Base-by-base conservation (phyloP, 2,797 vertebrate genomes). In the Eptatretus atami region DNA sequence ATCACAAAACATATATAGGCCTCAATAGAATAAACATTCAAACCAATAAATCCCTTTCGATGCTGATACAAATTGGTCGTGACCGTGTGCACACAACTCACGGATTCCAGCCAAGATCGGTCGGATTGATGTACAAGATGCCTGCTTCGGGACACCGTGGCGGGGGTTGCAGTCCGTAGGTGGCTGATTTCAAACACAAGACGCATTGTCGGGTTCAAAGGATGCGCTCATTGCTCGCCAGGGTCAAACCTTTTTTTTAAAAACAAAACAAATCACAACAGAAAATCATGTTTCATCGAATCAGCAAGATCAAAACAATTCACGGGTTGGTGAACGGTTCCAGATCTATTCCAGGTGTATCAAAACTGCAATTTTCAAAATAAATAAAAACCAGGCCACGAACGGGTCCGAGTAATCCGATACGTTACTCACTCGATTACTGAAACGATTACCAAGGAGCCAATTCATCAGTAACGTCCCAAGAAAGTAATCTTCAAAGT, bases 121-220 rank as follows among this genome's bases (percentile, higher is more conserved):
- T 77, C 1, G 74, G 75, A 70, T 82, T 90, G 64, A 78, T 74
- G 64, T 72, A 81, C 1, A 83, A 75, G 70, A 82, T 78, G 57
- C 76, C 79, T 54, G 78, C 80, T 74, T n/a, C 82, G 78, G 66
- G 79, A 82, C 65, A 81, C 74, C 1, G 77, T 79, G 65, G 80
- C 77, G 31, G 80, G 78, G 12, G 77, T 81, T 15, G 81, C 79
- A 2, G 75, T 72, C 67, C 68, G 73, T 15, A 84, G 72, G 69
- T 75, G 76, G 25, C 75, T 76, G 61, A 81, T 78, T 72, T 86
- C 80, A 74, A 86, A 83, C 54, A 86, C 69, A 44, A 92, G 72
- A 65, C 75, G 71, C 81, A 82, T 78, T 54, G 77, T 77, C 9
- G 74, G 70, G 19, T 77, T 77, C 14, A 84, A 64, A 9, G 78